Conservation (phyloP, 2,113 vertebrate species). For the Addax nasomaculatus region DNA sequence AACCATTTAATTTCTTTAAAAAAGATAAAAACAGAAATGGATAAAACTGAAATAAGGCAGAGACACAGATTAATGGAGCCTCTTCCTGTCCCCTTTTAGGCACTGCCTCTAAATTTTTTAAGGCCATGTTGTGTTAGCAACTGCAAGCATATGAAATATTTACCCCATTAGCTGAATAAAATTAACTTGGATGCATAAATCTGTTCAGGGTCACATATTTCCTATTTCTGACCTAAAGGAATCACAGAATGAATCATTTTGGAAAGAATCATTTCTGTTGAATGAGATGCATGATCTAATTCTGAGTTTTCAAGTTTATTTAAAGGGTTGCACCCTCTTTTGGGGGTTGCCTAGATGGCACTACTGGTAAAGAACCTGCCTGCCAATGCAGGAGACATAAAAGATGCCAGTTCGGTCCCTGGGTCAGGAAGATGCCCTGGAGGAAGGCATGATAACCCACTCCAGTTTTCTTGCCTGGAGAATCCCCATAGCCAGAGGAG, state of each 20-base stretch:
- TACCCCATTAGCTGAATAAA: constrained; percentile 33
- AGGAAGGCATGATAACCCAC: not conserved
- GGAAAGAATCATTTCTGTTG: constrained; percentile 8
- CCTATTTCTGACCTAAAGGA: constrained; percentile 16
- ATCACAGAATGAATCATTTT: constrained; percentile 15
- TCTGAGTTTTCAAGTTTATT: constrained; percentile 20
- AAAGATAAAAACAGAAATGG: not conserved
- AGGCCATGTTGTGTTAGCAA: constrained; percentile 30
- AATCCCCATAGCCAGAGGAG: not conserved
- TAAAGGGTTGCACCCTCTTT: not conserved
- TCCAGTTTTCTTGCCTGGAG: not conserved
- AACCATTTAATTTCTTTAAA: not conserved
- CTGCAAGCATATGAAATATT: constrained; percentile 38
- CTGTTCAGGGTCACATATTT: not conserved
- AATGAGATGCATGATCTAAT: not conserved
- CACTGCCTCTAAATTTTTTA: constrained; percentile 20
- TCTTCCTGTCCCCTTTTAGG: not conserved
- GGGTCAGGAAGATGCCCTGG: not conserved
- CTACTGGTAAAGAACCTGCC: not conserved
- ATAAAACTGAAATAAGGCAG: not conserved
- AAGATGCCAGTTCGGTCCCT: not conserved
- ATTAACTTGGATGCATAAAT: constrained; percentile 26
- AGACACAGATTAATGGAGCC: not conserved
- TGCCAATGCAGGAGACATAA: not conserved
- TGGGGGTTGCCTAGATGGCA: not conserved